phyloP scores from a whole-genome alignment of 2,888 invertebrate species.

The Chaetogeoica ovagalla region DNA sequence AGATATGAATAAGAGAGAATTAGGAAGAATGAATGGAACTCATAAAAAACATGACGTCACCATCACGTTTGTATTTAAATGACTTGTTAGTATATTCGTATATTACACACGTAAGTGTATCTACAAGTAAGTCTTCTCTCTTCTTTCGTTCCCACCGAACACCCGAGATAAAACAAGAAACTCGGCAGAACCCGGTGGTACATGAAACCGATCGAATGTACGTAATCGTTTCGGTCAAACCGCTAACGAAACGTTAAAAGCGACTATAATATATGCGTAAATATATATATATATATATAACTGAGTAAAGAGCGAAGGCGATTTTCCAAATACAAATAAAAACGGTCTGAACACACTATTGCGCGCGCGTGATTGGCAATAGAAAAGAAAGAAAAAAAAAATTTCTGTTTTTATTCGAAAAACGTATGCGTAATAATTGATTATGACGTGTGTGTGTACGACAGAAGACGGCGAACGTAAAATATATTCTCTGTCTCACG shows the following conservation, averaged over 20 bases:
- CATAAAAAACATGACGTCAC: conserved; percentile 31
- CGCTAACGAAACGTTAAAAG: no score
- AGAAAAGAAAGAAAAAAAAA: no score
- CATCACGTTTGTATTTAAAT: conserved; percentile 3
- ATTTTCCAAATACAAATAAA: no score
- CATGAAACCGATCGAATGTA: neutral
- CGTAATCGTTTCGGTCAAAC: neutral
- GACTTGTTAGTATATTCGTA: neutral
- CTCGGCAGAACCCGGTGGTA: neutral
- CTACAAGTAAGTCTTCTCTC: neutral
- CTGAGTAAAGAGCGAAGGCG: no score
- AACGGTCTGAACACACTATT: no score
- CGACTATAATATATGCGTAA: no score
- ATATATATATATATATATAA: no score
- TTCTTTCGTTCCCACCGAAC: no score
- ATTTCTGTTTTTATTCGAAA: neutral
- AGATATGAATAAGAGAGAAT: conserved; percentile 15
- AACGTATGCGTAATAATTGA: conserved; percentile 10
- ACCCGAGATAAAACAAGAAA: neutral
- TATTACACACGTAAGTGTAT: neutral
- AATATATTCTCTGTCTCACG: neutral
- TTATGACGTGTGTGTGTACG: no score
- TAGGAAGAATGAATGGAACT: conserved; percentile 7
- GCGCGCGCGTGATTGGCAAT: no score
- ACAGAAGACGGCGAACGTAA: neutral